A percentile compares a stretch with the other conserved stretches of the same genome.
Conservation (phyloP, 2,888 invertebrate species). For the Hirtodrosophila duncani region DNA sequence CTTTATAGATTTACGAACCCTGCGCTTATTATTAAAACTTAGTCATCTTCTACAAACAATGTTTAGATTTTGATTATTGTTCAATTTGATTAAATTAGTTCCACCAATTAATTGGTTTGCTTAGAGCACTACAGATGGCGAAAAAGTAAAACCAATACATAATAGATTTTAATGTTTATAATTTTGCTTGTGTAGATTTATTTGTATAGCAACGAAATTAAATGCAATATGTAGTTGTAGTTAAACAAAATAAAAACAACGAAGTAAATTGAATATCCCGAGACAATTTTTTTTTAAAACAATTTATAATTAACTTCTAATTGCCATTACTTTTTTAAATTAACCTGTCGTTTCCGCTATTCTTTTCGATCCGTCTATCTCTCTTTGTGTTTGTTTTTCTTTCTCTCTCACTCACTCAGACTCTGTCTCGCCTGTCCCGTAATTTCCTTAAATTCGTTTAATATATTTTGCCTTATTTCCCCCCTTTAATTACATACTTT, state of each 20-base stretch:
- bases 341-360: slow-evolving; percentile 4
- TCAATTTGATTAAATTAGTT: too few relatives aligned
- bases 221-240: slow-evolving; percentile 70
- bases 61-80: too few relatives aligned
- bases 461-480: neutral
- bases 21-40: too few relatives aligned
- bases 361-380: slow-evolving; percentile 12
- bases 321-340: slow-evolving; percentile 3
- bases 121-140: slow-evolving; percentile 8
- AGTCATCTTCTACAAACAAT: too few relatives aligned
- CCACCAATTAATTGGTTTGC: neutral
- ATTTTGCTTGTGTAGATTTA: slow-evolving; percentile 77
- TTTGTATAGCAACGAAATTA: slow-evolving; percentile 66
- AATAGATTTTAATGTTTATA: slow-evolving; percentile 41
- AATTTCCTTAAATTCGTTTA: slow-evolving; percentile 11
- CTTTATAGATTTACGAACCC: too few relatives aligned
- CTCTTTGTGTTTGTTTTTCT: slow-evolving; percentile 7
- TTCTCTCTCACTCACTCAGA: slow-evolving; percentile 7
- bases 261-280: slow-evolving; percentile 4
- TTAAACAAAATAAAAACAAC: slow-evolving; percentile 25
- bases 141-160: slow-evolving; percentile 7
- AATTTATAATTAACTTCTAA: slow-evolving; percentile 5
- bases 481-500: neutral
- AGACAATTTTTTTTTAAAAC: slow-evolving; percentile 4
- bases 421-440: slow-evolving; percentile 10